Percentiles rank a stretch among this genome's conserved stretches.
phyloP scores from a whole-genome alignment of 1,140 invertebrate species.

The Bicyclus anynana region DNA sequence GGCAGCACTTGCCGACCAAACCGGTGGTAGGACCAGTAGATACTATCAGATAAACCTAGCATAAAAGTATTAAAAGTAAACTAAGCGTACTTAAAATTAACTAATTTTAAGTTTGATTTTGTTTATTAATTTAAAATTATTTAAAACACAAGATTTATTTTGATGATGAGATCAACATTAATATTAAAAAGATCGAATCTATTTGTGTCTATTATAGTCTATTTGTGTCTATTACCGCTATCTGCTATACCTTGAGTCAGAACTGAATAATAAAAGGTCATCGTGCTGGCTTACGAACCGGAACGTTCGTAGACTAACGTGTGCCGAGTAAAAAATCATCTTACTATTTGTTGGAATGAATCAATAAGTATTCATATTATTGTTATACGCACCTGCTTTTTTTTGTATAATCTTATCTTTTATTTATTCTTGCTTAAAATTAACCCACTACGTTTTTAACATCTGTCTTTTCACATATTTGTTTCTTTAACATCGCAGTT shows the following conservation, averaged over 20 bases:
- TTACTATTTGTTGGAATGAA: constrained; percentile 27
- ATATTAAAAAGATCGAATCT: too few species aligned
- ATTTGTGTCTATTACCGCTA: constrained; percentile 33
- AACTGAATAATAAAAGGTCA: constrained; percentile 67
- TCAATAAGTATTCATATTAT: constrained; percentile 11
- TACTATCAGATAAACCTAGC: too few species aligned
- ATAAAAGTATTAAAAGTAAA: too few species aligned
- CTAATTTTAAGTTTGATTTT: too few species aligned
- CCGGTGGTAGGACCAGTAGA: too few species aligned
- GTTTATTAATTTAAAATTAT: too few species aligned
- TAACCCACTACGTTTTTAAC: background rate
- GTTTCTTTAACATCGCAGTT: too few species aligned
- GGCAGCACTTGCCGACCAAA: too few species aligned
- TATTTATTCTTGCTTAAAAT: constrained; percentile 3
- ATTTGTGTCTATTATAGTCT: too few species aligned
- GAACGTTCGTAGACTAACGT: constrained; percentile 66
- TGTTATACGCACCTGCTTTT: constrained; percentile 16
- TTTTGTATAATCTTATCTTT: background rate
- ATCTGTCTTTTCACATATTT: background rate
- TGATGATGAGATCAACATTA: too few species aligned
- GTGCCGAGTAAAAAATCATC: constrained; percentile 57
- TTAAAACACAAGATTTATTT: too few species aligned
- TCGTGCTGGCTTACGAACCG: constrained; percentile 69
- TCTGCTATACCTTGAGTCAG: constrained; percentile 36
- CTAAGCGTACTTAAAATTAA: too few species aligned